A percentile compares a stretch with the other conserved stretches of the same genome.
Conservation (phyloP, 1,140 invertebrate species). For the Mylabris phalerata region DNA sequence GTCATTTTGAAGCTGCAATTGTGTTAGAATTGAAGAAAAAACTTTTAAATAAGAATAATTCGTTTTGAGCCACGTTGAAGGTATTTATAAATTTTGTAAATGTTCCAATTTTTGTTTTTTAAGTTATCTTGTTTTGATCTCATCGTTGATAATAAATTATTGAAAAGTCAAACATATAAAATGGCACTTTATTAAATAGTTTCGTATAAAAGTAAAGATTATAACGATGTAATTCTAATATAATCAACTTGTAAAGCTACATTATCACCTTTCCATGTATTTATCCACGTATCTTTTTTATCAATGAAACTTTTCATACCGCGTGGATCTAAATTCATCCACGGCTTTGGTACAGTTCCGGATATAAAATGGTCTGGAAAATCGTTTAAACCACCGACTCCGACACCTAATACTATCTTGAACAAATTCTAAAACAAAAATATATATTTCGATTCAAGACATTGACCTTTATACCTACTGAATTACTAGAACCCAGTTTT, state of each 20-base stretch:
- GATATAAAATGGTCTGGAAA: conserved; percentile 30
- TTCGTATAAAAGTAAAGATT: neutral
- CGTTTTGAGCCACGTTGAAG: too few species aligned
- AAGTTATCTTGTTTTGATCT: too few species aligned
- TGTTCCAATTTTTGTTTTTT: too few species aligned
- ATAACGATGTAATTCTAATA: conserved; percentile 27
- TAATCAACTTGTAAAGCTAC: conserved; percentile 26
- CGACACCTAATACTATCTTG: conserved; percentile 27
- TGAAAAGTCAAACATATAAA: neutral
- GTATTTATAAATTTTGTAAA: too few species aligned
- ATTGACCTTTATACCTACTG: neutral
- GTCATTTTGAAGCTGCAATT: too few species aligned
- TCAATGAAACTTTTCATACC: conserved; percentile 24
- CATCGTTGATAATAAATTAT: neutral
- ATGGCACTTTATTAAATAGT: neutral
- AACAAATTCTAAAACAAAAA: neutral
- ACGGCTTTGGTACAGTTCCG: conserved; percentile 23
- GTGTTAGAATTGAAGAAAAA: too few species aligned
- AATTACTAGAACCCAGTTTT: neutral
- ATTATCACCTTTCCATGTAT: conserved; percentile 24
- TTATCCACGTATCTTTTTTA: conserved; percentile 18
- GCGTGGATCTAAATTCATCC: conserved; percentile 19
- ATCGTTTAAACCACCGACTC: conserved; percentile 27
- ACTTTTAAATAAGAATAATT: too few species aligned
- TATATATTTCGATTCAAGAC: neutral